These are phyloP conservation scores for Myopa tessellatipennis DNA, from an alignment of 2,888 invertebrate species.

Conservation along the genomic window DNA sequence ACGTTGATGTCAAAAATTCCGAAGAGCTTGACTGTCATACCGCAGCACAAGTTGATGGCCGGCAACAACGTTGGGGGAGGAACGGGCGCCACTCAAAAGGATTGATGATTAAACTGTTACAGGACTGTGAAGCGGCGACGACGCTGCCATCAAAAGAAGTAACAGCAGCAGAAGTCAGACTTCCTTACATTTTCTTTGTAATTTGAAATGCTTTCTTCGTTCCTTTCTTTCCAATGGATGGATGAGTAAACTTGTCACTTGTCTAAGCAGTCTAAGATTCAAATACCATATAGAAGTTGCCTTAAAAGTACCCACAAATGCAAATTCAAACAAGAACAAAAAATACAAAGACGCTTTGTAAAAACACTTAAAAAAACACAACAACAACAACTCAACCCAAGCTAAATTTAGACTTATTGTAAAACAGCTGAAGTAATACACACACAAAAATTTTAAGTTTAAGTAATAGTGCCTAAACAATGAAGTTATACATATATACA, in stretches of 20 bases:
- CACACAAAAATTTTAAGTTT: conserved; percentile 20
- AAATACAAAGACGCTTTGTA: background rate
- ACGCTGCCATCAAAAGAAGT: conserved; percentile 27
- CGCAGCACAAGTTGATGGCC: conserved; percentile 70
- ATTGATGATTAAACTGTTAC: conserved; percentile 53
- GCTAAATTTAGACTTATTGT: background rate
- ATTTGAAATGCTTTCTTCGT: background rate
- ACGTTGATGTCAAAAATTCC: conserved; percentile 81
- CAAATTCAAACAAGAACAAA: background rate
- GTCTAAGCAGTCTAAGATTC: background rate
- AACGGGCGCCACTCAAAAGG: conserved; percentile 42
- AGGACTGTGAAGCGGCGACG: conserved; percentile 47
- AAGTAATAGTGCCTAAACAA: conserved; percentile 36
- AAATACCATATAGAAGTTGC: conserved; percentile 1
- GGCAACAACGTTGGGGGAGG: conserved; percentile 40
- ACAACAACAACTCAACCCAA: conserved; percentile 5
- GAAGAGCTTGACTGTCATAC: conserved; percentile 83
- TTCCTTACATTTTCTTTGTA: background rate
- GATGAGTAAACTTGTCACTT: background rate
- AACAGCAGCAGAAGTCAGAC: conserved; percentile 10
- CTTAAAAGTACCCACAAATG: background rate
- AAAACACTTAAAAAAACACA: background rate
- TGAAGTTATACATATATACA: conserved; percentile 12
- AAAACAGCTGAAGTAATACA: background rate
- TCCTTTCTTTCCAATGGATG: background rate